Evolutionary conservation across 2,888 invertebrate genomes (phyloP).

Genomic region (Mallateleia sp.): DNA sequence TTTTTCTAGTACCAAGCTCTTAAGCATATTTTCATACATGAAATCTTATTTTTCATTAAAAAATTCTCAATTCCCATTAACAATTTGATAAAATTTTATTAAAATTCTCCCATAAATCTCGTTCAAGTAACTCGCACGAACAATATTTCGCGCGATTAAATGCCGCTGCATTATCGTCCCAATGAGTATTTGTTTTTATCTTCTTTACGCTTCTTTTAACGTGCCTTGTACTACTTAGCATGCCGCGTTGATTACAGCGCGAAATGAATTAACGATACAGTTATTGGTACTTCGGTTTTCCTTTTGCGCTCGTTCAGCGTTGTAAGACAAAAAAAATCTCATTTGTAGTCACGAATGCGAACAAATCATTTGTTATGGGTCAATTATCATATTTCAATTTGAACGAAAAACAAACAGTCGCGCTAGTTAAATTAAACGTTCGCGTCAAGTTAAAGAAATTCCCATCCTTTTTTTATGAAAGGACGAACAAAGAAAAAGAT

Average conservation of each 20-base stretch:
- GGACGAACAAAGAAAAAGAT: neutral
- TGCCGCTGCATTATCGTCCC: slow-evolving; percentile 30
- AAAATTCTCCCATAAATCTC: too few relatives aligned
- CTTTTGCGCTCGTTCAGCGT: slow-evolving; percentile 22
- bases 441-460: neutral
- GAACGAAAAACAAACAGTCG: slow-evolving; percentile 9
- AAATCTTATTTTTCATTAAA: too few relatives aligned
- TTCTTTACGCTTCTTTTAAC: slow-evolving; percentile 54
- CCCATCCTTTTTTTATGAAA: too few relatives aligned
- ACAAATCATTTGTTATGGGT: slow-evolving; percentile 43
- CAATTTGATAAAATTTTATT: too few relatives aligned
- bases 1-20: too few relatives aligned
- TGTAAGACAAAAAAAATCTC: slow-evolving; percentile 29
- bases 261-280: slow-evolving; percentile 70
- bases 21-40: too few relatives aligned
- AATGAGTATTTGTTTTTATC: slow-evolving; percentile 49
- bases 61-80: too few relatives aligned
- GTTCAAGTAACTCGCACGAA: neutral
- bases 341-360: slow-evolving; percentile 28
- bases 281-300: slow-evolving; percentile 52
- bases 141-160: slow-evolving; percentile 45
- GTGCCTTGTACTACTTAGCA: slow-evolving; percentile 58
- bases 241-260: slow-evolving; percentile 52
- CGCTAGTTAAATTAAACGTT: neutral
- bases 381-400: slow-evolving; percentile 46